Evolutionary conservation across 2,797 vertebrate genomes (phyloP).

Genomic region (Sciurus vulgaris): DNA sequence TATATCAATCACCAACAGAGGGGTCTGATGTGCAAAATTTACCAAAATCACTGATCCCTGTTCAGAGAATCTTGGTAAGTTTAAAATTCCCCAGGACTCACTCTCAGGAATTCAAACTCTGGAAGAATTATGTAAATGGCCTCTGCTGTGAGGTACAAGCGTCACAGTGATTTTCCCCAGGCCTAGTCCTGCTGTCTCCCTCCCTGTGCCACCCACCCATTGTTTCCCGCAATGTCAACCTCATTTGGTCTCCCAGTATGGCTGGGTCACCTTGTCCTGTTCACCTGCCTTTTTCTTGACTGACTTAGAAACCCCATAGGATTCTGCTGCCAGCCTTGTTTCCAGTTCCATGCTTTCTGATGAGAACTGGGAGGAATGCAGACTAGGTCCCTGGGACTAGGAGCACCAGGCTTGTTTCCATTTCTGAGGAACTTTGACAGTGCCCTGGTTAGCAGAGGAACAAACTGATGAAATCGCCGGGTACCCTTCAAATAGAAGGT

Average conservation of each 20-base stretch:
- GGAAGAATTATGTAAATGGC: not conserved
- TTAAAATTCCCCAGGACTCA: not conserved
- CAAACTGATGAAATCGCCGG: not conserved
- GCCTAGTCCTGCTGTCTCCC: not conserved
- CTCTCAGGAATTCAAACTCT: not conserved
- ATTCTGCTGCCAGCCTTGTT: not conserved
- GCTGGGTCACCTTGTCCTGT: not conserved
- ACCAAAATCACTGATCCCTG: not conserved
- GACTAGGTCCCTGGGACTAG: not conserved
- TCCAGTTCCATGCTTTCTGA: not conserved
- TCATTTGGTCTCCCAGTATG: not conserved
- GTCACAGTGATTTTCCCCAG: not conserved
- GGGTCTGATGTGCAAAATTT: not conserved
- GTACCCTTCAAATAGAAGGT: not conserved
- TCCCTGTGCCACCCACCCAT: not conserved
- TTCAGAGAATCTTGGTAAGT: not conserved
- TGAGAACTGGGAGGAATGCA: not conserved
- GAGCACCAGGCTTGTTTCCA: conserved; percentile 28
- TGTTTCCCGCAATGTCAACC: not conserved
- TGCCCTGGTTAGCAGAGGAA: not conserved
- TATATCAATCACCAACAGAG: not conserved
- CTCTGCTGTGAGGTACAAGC: not conserved
- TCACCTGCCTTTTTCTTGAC: not conserved
- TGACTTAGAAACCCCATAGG: not conserved
- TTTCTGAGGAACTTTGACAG: not conserved